phyloP scores from a whole-genome alignment of 2,113 vertebrate genomes.

The Mirza zaza region DNA sequence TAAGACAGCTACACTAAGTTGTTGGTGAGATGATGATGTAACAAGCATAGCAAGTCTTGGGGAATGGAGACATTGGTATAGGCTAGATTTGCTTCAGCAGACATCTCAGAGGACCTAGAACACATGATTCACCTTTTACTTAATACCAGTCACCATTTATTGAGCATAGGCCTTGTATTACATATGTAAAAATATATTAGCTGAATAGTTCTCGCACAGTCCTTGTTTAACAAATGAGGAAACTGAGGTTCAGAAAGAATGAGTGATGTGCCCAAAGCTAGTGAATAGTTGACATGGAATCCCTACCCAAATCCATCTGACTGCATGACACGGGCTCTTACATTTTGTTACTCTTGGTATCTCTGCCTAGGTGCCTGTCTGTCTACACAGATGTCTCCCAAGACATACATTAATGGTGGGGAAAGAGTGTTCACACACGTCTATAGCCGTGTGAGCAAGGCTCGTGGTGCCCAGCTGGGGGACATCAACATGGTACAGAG shows the following conservation, averaged over 20 bases:
- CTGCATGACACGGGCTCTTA: neutral
- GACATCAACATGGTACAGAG: neutral
- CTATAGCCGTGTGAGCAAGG: too few relatives aligned
- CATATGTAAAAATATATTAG: neutral
- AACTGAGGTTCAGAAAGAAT: neutral
- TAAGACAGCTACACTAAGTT: neutral
- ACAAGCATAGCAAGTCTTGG: neutral
- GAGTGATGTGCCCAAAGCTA: neutral
- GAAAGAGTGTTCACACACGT: too few relatives aligned
- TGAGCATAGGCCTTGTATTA: neutral
- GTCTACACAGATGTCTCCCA: neutral
- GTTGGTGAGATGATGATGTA: neutral
- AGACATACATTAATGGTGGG: neutral
- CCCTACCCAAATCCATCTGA: neutral
- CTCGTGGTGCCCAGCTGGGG: neutral
- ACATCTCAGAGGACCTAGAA: neutral
- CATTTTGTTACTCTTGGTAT: neutral
- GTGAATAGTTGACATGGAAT: neutral
- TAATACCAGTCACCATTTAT: neutral
- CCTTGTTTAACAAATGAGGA: neutral
- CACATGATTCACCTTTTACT: neutral
- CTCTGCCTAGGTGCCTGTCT: neutral
- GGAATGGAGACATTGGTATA: neutral
- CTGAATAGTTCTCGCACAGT: neutral
- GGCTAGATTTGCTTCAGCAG: neutral